Conservation (phyloP, 2,797 vertebrate genomes). For the Melanotaenia boesemani region DNA sequence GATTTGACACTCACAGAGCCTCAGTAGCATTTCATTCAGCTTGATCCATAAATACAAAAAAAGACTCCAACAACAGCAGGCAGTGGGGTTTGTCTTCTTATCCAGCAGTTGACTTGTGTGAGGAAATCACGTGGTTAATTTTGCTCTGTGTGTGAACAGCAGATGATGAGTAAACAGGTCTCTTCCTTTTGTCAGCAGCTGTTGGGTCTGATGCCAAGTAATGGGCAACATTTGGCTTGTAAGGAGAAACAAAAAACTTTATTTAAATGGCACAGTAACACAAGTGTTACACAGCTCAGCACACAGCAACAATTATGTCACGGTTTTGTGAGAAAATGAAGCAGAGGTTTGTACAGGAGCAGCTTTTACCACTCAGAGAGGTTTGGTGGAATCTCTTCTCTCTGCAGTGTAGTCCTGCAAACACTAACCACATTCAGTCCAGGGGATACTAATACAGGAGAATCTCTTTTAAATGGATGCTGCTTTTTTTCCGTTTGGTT, state of each 20-base stretch:
- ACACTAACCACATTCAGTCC: slow-evolving; percentile 23
- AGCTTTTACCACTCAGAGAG: slow-evolving; percentile 33
- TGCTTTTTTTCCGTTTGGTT: not conserved
- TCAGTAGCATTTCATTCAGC: slow-evolving; percentile 17
- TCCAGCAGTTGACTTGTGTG: slow-evolving; percentile 17
- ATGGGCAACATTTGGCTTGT: slow-evolving; percentile 22
- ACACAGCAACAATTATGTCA: not conserved
- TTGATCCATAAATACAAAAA: not conserved
- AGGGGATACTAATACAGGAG: not conserved
- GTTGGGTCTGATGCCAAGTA: slow-evolving; percentile 61
- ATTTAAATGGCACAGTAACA: slow-evolving; percentile 1
- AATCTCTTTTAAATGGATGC: slow-evolving; percentile 14
- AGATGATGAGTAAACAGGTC: slow-evolving; percentile 69
- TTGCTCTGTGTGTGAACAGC: slow-evolving; percentile 69
- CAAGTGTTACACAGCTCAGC: slow-evolving; percentile 9
- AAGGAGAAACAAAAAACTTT: not conserved
- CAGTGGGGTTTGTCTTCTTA: slow-evolving; percentile 13
- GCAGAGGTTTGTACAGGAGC: slow-evolving; percentile 13
- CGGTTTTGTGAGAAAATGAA: slow-evolving; percentile 12
- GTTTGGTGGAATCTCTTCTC: not conserved
- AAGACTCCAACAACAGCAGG: slow-evolving; percentile 10
- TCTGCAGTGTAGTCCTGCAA: not conserved
- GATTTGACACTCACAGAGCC: slow-evolving; percentile 14
- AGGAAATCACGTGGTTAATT: slow-evolving; percentile 38
- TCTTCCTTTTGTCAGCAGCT: slow-evolving; percentile 42